Base-by-base conservation (phyloP, 2,797 vertebrate genomes). In the Acanthurus leucopareius region DNA sequence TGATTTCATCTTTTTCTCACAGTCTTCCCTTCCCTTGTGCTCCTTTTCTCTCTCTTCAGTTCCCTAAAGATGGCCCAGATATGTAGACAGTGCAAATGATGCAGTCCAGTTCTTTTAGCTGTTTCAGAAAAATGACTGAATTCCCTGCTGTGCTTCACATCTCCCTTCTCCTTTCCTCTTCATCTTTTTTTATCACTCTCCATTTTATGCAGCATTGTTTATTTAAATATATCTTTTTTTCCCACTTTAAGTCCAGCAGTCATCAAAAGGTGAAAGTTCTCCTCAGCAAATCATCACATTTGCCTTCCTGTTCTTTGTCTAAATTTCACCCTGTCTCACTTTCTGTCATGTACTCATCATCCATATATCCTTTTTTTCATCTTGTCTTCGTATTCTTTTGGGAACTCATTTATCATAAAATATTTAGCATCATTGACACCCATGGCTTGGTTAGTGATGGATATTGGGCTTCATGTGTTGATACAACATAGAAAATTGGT, bases 41-140 rank as follows among this genome's bases (percentile, higher is more conserved):
- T 15, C 6, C 52, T 11, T 22, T 3, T 59, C 47, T 48, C 13
- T 57, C 45, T 66, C 66, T 54, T 32, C 28, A 57, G 16, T 51
- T 77, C 69, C 57, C 67, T 59, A 54, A 66, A 82, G 83, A 79
- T 28, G 56, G 61, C 58, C 52, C 54, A 38, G 51, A 77, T 54
- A 78, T 63, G 49, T 51, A 77, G 66, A 58, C 14, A 0, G 25
- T 82, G 75, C 44, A 68, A 61, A 69, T 45, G 28, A 32, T 32
- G 28, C 28, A 61, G 58, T 79, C 60, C 60, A 32, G 40, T 15
- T 65, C 22, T 73, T 70, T 69, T 59, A 73, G 54, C 42, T 25
- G 32, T 60, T 77, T 54, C 35, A 52, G 49, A 70, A 44, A 35
- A 32, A 22, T 35, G 8, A 58, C 20, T 54, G 22, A 70, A 57